These are phyloP conservation scores for Astreopora myriophthalma DNA, from an alignment of 64 coral and sea anemone genomes.

Conservation along the genomic window DNA sequence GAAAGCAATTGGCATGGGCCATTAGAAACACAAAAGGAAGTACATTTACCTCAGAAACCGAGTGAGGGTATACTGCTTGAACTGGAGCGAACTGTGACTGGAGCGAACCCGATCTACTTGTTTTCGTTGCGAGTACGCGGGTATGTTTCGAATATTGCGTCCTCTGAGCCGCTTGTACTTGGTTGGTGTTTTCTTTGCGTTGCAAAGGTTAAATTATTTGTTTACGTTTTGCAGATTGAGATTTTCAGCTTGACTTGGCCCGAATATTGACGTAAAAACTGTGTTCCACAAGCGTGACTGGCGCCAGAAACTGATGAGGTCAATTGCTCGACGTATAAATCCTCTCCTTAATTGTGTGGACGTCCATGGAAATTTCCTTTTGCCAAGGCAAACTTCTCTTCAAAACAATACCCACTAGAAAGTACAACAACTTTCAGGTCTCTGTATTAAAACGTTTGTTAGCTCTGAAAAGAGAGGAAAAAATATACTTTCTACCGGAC, in stretches of 20 bases:
- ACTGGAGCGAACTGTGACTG: not conserved
- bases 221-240: conserved; percentile 6
- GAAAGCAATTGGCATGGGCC: not conserved
- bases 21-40: not conserved
- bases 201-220: conserved; percentile 24
- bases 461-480: not conserved
- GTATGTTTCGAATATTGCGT: not conserved
- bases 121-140: not conserved
- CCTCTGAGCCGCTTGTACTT: not conserved
- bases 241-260: conserved; percentile 18
- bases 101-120: not conserved
- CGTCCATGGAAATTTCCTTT: no score
- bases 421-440: not conserved
- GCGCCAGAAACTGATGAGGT: not conserved
- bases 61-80: not conserved
- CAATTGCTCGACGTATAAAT: not conserved
- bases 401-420: not conserved
- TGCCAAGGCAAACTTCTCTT: not conserved
- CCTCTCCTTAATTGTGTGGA: not conserved
- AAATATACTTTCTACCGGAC: no score
- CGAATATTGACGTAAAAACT: not conserved
- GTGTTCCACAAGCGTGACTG: not conserved
- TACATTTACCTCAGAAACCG: not conserved
- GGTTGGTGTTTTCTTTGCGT: not conserved
- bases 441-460: not conserved